Conservation (phyloP, 2,113 vertebrate genomes). For the Alligator sinensis region DNA sequence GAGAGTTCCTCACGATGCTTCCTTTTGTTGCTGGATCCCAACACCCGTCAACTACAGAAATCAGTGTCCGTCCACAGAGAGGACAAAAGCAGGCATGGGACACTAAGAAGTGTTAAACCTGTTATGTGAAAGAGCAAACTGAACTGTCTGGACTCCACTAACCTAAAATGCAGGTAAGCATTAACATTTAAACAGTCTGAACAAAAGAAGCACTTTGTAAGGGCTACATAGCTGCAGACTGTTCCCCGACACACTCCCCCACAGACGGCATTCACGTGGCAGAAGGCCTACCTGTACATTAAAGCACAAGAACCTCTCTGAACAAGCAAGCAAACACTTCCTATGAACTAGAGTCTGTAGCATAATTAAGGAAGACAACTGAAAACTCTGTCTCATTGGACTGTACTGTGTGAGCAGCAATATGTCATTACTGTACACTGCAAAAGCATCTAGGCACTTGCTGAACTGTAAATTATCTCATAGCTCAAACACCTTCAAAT, state of each 20-base stretch:
- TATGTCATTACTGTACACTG: not conserved
- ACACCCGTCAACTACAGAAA: slow-evolving; percentile 53
- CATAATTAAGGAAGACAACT: not conserved
- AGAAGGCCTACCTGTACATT: not conserved
- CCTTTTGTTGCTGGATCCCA: slow-evolving; percentile 7
- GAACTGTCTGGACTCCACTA: not conserved
- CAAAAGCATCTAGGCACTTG: too few species aligned
- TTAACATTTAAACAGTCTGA: not conserved
- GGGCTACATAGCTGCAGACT: not conserved
- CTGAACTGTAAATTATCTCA: not conserved
- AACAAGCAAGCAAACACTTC: not conserved
- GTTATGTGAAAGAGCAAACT: not conserved
- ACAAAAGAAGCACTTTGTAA: not conserved
- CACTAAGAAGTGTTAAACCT: slow-evolving; percentile 34
- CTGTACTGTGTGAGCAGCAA: not conserved
- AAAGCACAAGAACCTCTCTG: not conserved
- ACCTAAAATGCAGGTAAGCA: not conserved
- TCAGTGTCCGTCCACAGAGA: slow-evolving; percentile 1
- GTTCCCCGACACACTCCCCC: not conserved
- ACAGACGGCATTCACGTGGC: not conserved
- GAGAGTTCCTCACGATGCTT: slow-evolving; percentile 36
- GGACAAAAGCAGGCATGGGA: slow-evolving; percentile 1
- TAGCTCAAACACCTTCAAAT: not conserved
- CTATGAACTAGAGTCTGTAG: not conserved
- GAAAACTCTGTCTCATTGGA: not conserved